Evolutionary conservation across 2,113 vertebrate genomes (phyloP).

Genomic region (Antennarius striatus): DNA sequence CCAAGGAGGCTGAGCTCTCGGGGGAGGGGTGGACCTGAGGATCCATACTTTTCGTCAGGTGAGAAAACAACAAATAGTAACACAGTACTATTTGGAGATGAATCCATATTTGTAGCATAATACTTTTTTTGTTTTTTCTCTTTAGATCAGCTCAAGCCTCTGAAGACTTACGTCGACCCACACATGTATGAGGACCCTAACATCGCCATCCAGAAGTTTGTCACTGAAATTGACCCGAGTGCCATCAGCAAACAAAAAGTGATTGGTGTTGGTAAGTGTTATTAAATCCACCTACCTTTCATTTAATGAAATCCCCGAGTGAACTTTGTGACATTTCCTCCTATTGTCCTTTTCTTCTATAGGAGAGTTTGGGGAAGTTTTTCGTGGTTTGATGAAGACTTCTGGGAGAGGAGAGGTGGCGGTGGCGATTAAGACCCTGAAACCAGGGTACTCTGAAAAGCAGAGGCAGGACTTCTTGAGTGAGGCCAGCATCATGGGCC

Average conservation of each 20-base stretch:
- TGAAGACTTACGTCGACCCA: slow-evolving; percentile 95
- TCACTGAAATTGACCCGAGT: slow-evolving; percentile 89
- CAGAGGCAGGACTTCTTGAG: slow-evolving; percentile 94
- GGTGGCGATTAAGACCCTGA: slow-evolving; percentile 94
- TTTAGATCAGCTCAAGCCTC: slow-evolving; percentile 91
- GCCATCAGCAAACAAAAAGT: slow-evolving; percentile 91
- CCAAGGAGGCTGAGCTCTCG: slow-evolving; percentile 81
- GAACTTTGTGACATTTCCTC: neutral
- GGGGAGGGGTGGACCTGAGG: slow-evolving; percentile 84
- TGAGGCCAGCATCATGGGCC: slow-evolving; percentile 98
- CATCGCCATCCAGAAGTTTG: slow-evolving; percentile 94
- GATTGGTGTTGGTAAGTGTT: slow-evolving; percentile 90
- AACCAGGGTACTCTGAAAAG: slow-evolving; percentile 93
- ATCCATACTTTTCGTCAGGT: slow-evolving; percentile 93
- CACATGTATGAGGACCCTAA: slow-evolving; percentile 98
- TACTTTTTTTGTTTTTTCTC: neutral
- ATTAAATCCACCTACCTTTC: neutral
- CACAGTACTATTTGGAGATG: neutral
- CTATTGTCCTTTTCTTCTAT: neutral
- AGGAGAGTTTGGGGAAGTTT: slow-evolving; percentile 98
- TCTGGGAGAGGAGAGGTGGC: slow-evolving; percentile 83
- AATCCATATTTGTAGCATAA: neutral
- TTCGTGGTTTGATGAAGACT: slow-evolving; percentile 85
- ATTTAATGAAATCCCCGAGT: neutral
- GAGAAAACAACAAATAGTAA: slow-evolving; percentile 28